phyloP scores from a whole-genome alignment of 2,113 vertebrate species.

The Electrona antarctica region DNA sequence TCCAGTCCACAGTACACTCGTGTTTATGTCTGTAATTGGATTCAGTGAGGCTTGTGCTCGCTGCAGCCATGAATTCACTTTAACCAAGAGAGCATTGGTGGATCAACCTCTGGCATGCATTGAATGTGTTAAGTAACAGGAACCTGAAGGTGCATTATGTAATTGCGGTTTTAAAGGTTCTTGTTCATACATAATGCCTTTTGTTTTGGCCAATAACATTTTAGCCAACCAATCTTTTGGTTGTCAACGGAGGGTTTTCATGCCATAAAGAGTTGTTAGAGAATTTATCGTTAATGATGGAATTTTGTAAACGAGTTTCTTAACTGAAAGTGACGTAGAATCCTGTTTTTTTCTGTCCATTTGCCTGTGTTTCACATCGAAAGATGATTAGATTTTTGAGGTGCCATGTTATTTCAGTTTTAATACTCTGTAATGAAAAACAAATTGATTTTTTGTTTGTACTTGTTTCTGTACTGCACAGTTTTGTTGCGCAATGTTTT shows the following conservation, averaged over 20 bases:
- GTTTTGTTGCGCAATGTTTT: conserved; percentile 44
- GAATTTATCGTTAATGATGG: conserved; percentile 19
- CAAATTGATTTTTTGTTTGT: conserved; percentile 11
- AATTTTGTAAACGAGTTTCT: conserved; percentile 19
- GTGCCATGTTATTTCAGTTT: conserved; percentile 25
- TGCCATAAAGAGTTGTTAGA: conserved; percentile 3
- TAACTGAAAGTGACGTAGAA: conserved; percentile 23
- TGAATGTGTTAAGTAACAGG: neutral
- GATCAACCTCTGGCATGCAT: conserved; percentile 22
- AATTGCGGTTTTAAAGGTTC: neutral
- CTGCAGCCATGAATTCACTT: conserved; percentile 47
- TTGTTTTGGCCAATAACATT: neutral
- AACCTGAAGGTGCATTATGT: conserved; percentile 1
- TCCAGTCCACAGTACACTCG: conserved; percentile 36
- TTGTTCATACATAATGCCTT: neutral
- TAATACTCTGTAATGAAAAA: conserved; percentile 19
- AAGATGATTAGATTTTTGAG: conserved; percentile 13
- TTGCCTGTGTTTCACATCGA: conserved; percentile 34
- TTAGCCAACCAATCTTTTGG: neutral
- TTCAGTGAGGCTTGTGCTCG: conserved; percentile 28
- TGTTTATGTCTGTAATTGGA: conserved; percentile 58
- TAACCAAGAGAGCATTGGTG: conserved; percentile 39
- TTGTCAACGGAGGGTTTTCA: neutral
- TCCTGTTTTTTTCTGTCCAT: conserved; percentile 28
- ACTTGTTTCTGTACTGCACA: conserved; percentile 34